Conservation (phyloP, 2,113 vertebrate genomes). For the Antechinus flavipes region DNA sequence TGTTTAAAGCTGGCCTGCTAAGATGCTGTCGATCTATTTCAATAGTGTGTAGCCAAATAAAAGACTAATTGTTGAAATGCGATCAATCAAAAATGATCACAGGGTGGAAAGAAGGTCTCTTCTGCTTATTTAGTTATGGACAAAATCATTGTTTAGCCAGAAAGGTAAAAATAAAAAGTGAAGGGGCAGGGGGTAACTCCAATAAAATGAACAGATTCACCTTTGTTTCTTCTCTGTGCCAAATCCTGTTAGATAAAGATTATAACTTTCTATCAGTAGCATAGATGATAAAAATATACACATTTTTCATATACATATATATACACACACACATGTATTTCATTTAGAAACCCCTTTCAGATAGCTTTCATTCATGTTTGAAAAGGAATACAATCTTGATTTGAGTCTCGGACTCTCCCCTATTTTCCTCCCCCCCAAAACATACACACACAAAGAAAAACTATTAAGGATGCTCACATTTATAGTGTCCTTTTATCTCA, state of each 20-base stretch:
- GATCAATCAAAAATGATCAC: constrained; percentile 95
- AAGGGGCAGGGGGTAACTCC: constrained; percentile 21
- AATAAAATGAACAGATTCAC: constrained; percentile 75
- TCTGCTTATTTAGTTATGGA: constrained; percentile 85
- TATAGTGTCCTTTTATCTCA: constrained; percentile 70
- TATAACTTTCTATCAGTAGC: constrained; percentile 51
- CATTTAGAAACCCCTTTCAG: neutral
- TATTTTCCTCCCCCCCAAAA: neutral
- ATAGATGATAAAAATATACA: constrained; percentile 28
- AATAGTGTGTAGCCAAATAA: constrained; percentile 97
- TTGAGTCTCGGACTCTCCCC: constrained; percentile 32
- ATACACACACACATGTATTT: neutral
- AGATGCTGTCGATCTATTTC: constrained; percentile 94
- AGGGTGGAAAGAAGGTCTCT: constrained; percentile 84
- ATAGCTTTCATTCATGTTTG: constrained; percentile 66
- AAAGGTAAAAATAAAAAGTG: constrained; percentile 68
- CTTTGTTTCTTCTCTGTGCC: constrained; percentile 70
- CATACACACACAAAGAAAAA: constrained; percentile 34
- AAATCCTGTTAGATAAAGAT: constrained; percentile 55
- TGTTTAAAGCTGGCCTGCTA: constrained; percentile 95
- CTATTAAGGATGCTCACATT: constrained; percentile 25
- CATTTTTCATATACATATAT: neutral
- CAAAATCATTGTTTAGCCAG: constrained; percentile 83
- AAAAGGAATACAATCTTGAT: constrained; percentile 55
- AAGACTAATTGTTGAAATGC: constrained; percentile 94